A percentile compares a stretch with the other conserved stretches of the same genome.
Conservation (phyloP, 2,113 vertebrate genomes). For the Lepisosteus osseus region DNA sequence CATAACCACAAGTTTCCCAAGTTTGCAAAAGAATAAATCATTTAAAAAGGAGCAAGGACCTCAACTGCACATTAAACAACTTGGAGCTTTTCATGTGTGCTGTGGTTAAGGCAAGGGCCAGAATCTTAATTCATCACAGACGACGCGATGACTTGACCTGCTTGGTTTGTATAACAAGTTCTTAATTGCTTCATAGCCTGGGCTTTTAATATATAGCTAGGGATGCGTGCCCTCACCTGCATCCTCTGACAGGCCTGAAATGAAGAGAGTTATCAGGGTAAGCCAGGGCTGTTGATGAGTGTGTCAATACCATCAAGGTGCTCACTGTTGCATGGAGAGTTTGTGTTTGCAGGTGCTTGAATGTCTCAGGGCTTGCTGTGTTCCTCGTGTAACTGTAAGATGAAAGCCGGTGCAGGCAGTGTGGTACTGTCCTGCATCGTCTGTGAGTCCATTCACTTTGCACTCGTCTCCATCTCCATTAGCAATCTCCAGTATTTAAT, state of each 20-base stretch:
- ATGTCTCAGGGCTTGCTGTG: background rate
- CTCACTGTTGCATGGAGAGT: background rate
- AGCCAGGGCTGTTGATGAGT: background rate
- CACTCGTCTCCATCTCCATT: background rate
- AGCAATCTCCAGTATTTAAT: too few species aligned
- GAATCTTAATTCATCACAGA: too few species aligned
- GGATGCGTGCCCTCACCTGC: background rate
- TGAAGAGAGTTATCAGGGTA: constrained; percentile 3
- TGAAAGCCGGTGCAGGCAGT: background rate
- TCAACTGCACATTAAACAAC: too few species aligned
- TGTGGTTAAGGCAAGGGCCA: too few species aligned
- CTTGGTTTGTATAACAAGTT: too few species aligned
- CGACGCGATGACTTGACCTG: too few species aligned
- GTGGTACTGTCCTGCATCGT: background rate
- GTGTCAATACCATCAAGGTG: constrained; percentile 2
- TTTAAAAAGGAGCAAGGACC: too few species aligned
- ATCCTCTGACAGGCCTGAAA: background rate
- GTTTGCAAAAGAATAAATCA: too few species aligned
- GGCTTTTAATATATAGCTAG: background rate
- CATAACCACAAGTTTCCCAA: too few species aligned
- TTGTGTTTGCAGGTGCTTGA: background rate
- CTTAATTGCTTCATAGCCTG: too few species aligned
- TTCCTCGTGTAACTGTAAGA: background rate
- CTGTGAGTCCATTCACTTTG: background rate
- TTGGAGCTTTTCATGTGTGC: too few species aligned